Evolutionary conservation across 2,888 invertebrate genomes (phyloP), one percentile per base, ranked within the genome.

Genomic region (Mechanitis messenoides): DNA sequence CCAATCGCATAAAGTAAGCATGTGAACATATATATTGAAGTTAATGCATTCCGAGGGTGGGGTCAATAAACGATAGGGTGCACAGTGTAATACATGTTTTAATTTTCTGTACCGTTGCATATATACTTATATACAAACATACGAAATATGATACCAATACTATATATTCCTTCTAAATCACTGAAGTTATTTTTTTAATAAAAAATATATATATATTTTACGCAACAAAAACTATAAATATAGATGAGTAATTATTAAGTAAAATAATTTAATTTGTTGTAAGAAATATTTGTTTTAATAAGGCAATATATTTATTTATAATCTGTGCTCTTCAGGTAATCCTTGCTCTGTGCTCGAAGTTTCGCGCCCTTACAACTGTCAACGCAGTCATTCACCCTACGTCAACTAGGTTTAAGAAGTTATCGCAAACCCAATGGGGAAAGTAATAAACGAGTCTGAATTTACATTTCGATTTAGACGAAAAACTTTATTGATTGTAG

Each of bases 371-470:
- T 77, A 78, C 75, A 81, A 84, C 80, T 85, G 86, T 86, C 87
- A 85, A 77, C 80, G 75, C 74, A 81, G 83, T 84, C 84, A 83
- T 84, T 84, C 84, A 83, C 84, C 84, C 84, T 75, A 79, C 77
- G 79, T 84, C 85, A 81, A 80, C 79, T 76, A 77, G 84, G 84
- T 85, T 85, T 84, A 81, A 84, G 80, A 84, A 83, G 82, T 84
- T 83, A 84, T 84, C 80, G 79, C 75, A 75, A 73, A 71, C 76
- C 81, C 79, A 78, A 80, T 79, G 75, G 77, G 74, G 81, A 78
- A 84, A 79, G 83, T 77, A 83, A 85, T 83, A 85, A 81, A 80
- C 73, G 76, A 76, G 75, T 73, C 77, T 75, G 72, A 72, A 77
- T 80, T 75, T 71, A 68, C 74, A 72, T 68, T 73, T 65, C 68